Percentiles rank a stretch among this genome's conserved stretches.
Evolutionary conservation across 2,888 invertebrate genomes (phyloP).

Genomic region (Chaetogeoica ovagalla): DNA sequence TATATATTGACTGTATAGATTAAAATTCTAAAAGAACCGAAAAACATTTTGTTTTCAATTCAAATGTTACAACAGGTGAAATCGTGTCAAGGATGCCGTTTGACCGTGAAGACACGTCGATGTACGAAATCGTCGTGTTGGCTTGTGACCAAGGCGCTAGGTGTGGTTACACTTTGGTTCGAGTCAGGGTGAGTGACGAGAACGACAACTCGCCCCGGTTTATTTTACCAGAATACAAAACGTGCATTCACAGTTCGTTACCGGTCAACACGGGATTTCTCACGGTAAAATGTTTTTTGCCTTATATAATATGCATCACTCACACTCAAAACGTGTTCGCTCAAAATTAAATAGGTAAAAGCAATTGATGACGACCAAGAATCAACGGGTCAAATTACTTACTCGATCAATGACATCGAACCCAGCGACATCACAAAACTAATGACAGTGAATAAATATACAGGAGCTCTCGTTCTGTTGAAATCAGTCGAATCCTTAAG

Average conservation of each 20-base stretch:
- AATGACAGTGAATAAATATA: constrained; percentile 74
- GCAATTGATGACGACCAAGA: constrained; percentile 82
- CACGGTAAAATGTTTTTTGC: constrained; percentile 61
- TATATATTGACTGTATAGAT: neutral
- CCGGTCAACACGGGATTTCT: constrained; percentile 66
- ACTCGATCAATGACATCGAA: constrained; percentile 75
- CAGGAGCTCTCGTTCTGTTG: constrained; percentile 73
- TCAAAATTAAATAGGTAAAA: constrained; percentile 58
- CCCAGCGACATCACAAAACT: constrained; percentile 68
- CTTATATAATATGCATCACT: constrained; percentile 14
- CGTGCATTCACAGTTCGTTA: constrained; percentile 68
- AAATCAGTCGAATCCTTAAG: constrained; percentile 66
- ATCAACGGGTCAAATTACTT: constrained; percentile 71
- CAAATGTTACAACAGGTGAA: constrained; percentile 58
- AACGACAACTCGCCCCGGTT: constrained; percentile 84
- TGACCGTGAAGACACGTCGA: constrained; percentile 73
- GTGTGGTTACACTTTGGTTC: constrained; percentile 73
- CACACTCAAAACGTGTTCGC: neutral
- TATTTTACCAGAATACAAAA: constrained; percentile 75
- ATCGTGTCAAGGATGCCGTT: constrained; percentile 59
- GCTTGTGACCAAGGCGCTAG: constrained; percentile 82
- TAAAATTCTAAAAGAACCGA: neutral
- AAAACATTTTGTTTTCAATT: neutral
- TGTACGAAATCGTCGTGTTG: constrained; percentile 76
- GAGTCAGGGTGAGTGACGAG: constrained; percentile 79